Conservation (phyloP, 2,888 invertebrate species). For the Linyphia triangularis region DNA sequence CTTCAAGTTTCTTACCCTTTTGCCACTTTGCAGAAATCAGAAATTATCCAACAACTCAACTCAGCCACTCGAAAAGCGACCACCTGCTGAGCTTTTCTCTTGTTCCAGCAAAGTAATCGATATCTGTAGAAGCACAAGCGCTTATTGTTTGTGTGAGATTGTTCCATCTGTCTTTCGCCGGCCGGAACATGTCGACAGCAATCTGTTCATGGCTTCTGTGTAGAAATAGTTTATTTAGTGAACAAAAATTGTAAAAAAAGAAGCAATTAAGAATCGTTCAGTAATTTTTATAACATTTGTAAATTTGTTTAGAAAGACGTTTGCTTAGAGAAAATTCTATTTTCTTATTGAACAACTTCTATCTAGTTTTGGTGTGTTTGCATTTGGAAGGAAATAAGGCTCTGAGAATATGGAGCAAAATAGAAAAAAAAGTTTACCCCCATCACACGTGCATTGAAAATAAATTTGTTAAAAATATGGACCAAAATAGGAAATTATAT, state of each 20-base stretch:
- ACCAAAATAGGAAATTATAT: too few species aligned
- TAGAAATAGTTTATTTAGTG: background rate
- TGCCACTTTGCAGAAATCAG: background rate
- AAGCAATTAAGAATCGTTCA: background rate
- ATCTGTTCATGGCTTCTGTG: slow-evolving; percentile 27
- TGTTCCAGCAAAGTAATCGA: slow-evolving; percentile 13
- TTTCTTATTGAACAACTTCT: too few species aligned
- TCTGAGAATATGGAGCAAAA: too few species aligned
- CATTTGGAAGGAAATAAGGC: too few species aligned
- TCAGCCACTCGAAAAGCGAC: slow-evolving; percentile 16
- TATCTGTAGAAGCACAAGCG: background rate
- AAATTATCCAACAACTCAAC: background rate
- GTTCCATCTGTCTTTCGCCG: background rate
- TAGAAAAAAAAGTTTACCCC: too few species aligned
- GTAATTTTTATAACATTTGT: background rate
- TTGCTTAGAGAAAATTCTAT: background rate
- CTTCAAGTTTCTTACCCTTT: slow-evolving; percentile 8
- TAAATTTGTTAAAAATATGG: too few species aligned
- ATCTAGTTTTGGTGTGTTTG: too few species aligned
- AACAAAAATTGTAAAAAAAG: background rate
- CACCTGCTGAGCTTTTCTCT: slow-evolving; percentile 32
- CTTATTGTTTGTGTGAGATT: slow-evolving; percentile 1
- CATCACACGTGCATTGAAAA: too few species aligned
- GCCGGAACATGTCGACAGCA: slow-evolving; percentile 29
- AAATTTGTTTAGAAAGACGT: background rate